These are phyloP conservation scores for Tetraneura akinire DNA, from an alignment of 1,140 invertebrate species.

Conservation along the genomic window DNA sequence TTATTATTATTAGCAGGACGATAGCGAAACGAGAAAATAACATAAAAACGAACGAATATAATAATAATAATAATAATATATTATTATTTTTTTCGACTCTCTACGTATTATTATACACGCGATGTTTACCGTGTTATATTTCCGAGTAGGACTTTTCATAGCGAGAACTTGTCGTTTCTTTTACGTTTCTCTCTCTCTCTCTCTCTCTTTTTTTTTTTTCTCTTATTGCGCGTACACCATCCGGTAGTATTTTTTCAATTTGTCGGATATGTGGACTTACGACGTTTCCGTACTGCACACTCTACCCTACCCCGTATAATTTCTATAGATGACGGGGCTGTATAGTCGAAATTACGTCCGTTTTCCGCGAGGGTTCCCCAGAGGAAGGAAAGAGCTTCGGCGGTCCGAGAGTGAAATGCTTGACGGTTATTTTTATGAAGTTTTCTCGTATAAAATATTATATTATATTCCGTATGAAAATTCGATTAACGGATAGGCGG, in stretches of 20 bases:
- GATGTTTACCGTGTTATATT: constrained; percentile 10
- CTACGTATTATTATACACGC: too few species aligned
- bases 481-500: too few species aligned
- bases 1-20: too few species aligned
- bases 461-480: background rate
- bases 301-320: background rate
- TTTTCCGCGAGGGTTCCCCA: background rate
- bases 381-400: background rate
- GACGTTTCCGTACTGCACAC: too few species aligned
- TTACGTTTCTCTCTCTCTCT: too few species aligned
- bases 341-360: constrained; percentile 27
- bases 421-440: constrained; percentile 21
- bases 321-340: constrained; percentile 6
- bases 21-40: background rate
- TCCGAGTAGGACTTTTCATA: background rate
- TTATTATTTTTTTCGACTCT: too few species aligned
- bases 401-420: constrained; percentile 2
- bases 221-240: too few species aligned
- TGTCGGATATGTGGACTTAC: constrained; percentile 14
- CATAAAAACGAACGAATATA: background rate
- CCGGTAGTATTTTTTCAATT: constrained; percentile 21
- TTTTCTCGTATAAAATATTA: background rate
- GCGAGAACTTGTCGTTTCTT: background rate
- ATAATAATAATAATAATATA: too few species aligned
- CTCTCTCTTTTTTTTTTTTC: too few species aligned